Base-by-base conservation (phyloP, 35 echinoderm and acorn worm species). In the Lytechinus pictus region DNA sequence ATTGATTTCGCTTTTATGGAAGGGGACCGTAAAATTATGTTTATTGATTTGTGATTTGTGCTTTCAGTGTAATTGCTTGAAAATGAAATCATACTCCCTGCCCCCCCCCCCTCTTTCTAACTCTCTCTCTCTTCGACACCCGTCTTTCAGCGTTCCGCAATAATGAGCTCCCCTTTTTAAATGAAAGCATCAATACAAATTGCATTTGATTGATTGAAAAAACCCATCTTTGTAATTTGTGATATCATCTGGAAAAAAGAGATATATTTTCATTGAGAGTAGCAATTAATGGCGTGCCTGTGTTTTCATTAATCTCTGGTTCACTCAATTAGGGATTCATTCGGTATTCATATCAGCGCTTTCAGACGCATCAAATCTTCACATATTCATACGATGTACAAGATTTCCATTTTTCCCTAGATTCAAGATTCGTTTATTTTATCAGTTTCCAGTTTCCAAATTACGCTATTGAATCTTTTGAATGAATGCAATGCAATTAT, bases 121-220 rank as follows among this genome's bases (percentile, higher is more conserved):
- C 61, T 71, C 61, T n/a, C 19, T n/a, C 66, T 79, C 66, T 79
- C 66, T 79, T 24, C 19, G n/a, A n/a, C n/a, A 3, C 66, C 66
- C 14, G 19, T 79, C 66, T 79, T 79, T 79, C 66, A 79, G 1
- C 66, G 66, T 79, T 79, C 66, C 6, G 66, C 14, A n/a, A 79
- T 79, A 79, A 79, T 79, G 66, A 79, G 66, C 66, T 79, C 66
- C 14, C 66, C 19, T 79, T 79, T 79, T 79, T 16, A 79, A 24
- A 79, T 79, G 66, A 79, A 79, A 24, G 19, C 66, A 79, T 79
- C 88, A 90, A 54, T 90, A 90, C 28, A 90, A 90, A 52, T 52
- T 90, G 52, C 52, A 90, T 90, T 90, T 90, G 88, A 90, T 90
- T 90, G 88, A 90, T 90, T 90, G 88, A 90, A 90, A 90, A 33